These are phyloP conservation scores for Drosophila bocqueti DNA, from an alignment of 1,140 invertebrate species.

Conservation along the genomic window DNA sequence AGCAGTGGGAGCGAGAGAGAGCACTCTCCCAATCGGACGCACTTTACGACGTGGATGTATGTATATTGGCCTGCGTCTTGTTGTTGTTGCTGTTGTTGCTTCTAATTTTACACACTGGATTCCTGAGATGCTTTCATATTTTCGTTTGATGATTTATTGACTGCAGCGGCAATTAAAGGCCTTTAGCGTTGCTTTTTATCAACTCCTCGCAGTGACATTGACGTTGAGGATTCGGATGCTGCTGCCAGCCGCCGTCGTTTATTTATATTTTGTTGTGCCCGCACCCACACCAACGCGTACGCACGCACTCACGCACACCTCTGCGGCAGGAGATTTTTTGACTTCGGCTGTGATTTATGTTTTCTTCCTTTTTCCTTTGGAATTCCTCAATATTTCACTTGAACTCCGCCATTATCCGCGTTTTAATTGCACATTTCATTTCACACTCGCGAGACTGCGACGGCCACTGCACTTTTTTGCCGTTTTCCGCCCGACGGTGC, in stretches of 20 bases:
- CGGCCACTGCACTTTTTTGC: conserved; percentile 26
- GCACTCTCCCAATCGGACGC: conserved; percentile 44
- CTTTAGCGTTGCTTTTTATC: conserved; percentile 81
- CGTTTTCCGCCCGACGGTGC: conserved; percentile 16
- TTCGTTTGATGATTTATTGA: conserved; percentile 83
- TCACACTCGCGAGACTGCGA: conserved; percentile 14
- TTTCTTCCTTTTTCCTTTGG: conserved; percentile 31
- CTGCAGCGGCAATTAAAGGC: conserved; percentile 80
- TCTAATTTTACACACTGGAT: conserved; percentile 77
- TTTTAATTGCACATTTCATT: conserved; percentile 41
- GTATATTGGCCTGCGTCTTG: conserved; percentile 40
- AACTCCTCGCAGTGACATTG: conserved; percentile 79
- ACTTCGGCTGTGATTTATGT: conserved; percentile 8
- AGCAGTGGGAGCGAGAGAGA: conserved; percentile 11
- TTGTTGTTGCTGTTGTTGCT: conserved; percentile 38
- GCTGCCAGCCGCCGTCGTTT: conserved; percentile 42
- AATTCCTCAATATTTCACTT: conserved; percentile 31
- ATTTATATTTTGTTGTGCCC: conserved; percentile 79
- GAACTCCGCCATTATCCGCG: conserved; percentile 31
- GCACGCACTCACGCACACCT: conserved; percentile 24
- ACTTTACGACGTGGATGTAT: conserved; percentile 65
- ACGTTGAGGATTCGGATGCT: conserved; percentile 28
- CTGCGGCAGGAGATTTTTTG: conserved; percentile 38
- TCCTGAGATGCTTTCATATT: conserved; percentile 81
- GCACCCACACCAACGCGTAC: conserved; percentile 43